phyloP scores from a whole-genome alignment of 2,888 invertebrate genomes.

The Standfussiana lucernea region DNA sequence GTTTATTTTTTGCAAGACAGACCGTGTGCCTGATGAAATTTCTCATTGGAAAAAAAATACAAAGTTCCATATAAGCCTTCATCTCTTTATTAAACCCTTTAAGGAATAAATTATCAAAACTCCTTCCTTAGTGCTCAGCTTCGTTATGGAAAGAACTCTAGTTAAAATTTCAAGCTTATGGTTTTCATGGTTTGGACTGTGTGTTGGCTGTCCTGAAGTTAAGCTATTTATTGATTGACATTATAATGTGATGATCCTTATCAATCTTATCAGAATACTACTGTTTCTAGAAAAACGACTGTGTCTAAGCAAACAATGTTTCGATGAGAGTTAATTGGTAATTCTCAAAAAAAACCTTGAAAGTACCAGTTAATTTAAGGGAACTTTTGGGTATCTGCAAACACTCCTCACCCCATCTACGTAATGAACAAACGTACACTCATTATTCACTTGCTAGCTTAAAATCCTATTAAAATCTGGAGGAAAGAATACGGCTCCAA shows the following conservation, averaged over 20 bases:
- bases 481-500: conserved; percentile 58
- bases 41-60: background rate
- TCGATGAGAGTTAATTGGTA: background rate
- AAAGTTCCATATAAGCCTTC: background rate
- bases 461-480: conserved; percentile 60
- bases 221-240: background rate
- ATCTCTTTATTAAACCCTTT: background rate
- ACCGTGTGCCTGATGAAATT: background rate
- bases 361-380: background rate
- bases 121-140: background rate
- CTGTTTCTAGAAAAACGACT: background rate
- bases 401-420: conserved; percentile 10
- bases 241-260: background rate
- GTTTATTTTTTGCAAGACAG: background rate
- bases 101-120: background rate
- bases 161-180: background rate
- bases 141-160: background rate
- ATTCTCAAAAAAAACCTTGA: background rate
- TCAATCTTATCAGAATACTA: background rate
- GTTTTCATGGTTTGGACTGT: background rate
- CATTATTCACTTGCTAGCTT: conserved; percentile 51
- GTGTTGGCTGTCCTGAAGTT: background rate
- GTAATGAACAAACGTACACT: conserved; percentile 43
- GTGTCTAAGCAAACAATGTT: background rate
- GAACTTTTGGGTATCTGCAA: background rate